A percentile compares a stretch with the other conserved stretches of the same genome.
Conservation (phyloP, 2,797 vertebrate species). For the Cyclopterus lumpus region DNA sequence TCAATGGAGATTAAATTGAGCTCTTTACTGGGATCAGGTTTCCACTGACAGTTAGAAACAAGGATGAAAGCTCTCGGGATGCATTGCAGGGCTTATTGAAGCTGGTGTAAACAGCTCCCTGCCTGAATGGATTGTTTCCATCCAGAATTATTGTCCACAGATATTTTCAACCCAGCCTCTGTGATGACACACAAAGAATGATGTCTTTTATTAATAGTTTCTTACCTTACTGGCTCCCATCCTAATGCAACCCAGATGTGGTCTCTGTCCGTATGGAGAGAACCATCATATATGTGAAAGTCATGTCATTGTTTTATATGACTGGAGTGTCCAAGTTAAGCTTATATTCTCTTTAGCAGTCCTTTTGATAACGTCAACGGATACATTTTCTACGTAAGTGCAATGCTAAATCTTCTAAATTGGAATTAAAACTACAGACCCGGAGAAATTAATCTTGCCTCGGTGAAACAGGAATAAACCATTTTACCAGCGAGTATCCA, state of each 20-base stretch:
- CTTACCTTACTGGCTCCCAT: conserved; percentile 23
- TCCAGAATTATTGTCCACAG: conserved; percentile 30
- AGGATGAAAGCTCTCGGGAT: conserved; percentile 44
- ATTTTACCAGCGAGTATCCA: neutral
- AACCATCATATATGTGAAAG: conserved; percentile 11
- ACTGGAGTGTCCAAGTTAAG: conserved; percentile 1
- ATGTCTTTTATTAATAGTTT: conserved; percentile 54
- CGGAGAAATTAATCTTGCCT: neutral
- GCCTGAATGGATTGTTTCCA: conserved; percentile 20
- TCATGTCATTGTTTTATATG: conserved; percentile 26
- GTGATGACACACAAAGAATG: conserved; percentile 47
- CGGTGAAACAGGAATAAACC: conserved; percentile 1
- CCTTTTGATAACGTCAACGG: neutral
- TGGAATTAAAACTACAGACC: conserved; percentile 1
- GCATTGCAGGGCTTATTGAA: conserved; percentile 42
- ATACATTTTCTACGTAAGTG: neutral
- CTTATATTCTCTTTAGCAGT: neutral
- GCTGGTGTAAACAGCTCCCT: conserved; percentile 37
- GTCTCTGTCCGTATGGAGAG: neutral
- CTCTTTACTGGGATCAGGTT: conserved; percentile 49
- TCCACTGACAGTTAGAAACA: conserved; percentile 44
- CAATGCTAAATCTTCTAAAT: conserved; percentile 1
- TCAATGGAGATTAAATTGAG: conserved; percentile 58
- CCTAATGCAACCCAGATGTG: conserved; percentile 54
- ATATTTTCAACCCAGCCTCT: conserved; percentile 43